Evolutionary conservation across 2,888 invertebrate species (phyloP), one percentile per base, ranked within the genome.

Genomic region (Argynnis bischoffii): DNA sequence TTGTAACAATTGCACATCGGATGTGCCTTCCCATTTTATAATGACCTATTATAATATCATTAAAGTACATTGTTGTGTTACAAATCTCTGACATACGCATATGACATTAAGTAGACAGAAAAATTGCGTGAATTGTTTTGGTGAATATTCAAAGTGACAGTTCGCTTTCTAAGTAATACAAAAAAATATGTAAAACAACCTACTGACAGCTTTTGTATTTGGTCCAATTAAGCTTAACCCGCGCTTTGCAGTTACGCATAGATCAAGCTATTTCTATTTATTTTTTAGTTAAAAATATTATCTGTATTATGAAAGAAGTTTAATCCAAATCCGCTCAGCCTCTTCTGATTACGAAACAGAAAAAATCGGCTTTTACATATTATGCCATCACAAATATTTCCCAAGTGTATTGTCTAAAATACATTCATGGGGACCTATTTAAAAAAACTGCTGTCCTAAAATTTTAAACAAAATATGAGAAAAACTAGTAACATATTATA

Each of bases 21-120:
- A 74, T 74, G 69, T 70, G 69, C 69, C 66, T 67, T 67, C 69
- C 69, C 59, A 66, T 69, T 66, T 69, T 71, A 69, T 67, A 71
- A 74, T 64, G 65, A 71, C 63, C 75, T 74, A 75, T 75, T 75
- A 74, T 74, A 75, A 72, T 75, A 73, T 56, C 72, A 71, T 76
- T 75, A 76, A 66, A 72, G 75, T 72, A 68, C 63, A 67, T 72
- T 75, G 70, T 70, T 66, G 71, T 74, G 73, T 75, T 71, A 66
- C 69, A 70, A 66, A 72, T 66, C 71, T 41, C 55, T 41, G 48
- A 48, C 73, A 75, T 73, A 81, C 79, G 78, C 78, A 74, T 74
- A 73, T 81, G 81, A 80, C 81, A 81, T 81, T 80, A 79, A 80
- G 71, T 74, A 79, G 84, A 84, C 86, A 83, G 78, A 79, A 82